Conservation (phyloP, 1,140 invertebrate genomes). For the Halesus radiatus region DNA sequence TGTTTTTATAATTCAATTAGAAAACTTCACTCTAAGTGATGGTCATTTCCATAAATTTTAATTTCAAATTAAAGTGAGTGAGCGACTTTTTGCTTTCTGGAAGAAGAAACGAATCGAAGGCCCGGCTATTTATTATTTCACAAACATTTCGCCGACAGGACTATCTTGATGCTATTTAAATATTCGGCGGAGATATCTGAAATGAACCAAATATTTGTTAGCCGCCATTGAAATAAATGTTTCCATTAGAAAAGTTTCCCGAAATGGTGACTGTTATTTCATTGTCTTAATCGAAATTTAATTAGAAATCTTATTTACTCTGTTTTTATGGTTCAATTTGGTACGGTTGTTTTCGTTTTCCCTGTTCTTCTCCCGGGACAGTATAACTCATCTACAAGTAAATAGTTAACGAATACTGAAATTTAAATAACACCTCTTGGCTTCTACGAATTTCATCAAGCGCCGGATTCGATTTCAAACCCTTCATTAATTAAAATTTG, state of each 20-base stretch:
- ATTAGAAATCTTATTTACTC: constrained; percentile 35
- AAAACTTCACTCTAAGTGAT: not conserved
- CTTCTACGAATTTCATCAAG: not conserved
- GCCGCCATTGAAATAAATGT: not conserved
- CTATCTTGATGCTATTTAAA: constrained; percentile 21
- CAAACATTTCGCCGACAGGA: not conserved
- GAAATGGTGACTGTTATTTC: constrained; percentile 19
- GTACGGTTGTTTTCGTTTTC: not conserved
- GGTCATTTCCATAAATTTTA: constrained; percentile 28
- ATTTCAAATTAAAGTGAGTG: constrained; percentile 11
- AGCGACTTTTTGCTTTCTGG: not conserved
- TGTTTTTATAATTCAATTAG: constrained; percentile 5
- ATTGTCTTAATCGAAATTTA: constrained; percentile 36
- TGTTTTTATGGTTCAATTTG: constrained; percentile 25
- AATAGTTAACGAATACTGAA: constrained; percentile 18
- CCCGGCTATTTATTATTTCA: constrained; percentile 1
- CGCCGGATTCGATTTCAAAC: constrained; percentile 17
- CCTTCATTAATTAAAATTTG: constrained; percentile 24
- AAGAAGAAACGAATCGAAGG: constrained; percentile 3
- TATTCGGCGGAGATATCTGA: not conserved
- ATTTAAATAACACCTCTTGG: constrained; percentile 3
- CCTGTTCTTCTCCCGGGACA: constrained; percentile 8
- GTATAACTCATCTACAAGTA: not conserved
- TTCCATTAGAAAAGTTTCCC: constrained; percentile 12
- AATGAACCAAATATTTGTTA: constrained; percentile 23